Evolutionary conservation across 2,888 invertebrate genomes (phyloP).

Genomic region (Pteria penguin): DNA sequence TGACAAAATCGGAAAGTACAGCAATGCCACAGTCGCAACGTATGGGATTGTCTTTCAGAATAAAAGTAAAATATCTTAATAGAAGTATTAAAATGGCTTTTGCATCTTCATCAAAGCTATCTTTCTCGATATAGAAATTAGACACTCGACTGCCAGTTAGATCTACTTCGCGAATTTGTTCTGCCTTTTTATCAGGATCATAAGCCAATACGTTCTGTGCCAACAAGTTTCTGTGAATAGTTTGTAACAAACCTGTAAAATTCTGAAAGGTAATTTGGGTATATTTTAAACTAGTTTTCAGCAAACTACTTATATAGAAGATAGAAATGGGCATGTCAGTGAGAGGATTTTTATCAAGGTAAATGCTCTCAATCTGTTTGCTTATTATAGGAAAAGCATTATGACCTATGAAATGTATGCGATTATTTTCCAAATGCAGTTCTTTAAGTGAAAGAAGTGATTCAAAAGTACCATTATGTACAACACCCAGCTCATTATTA

Average conservation of each 20-base stretch:
- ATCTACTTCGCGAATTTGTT: neutral
- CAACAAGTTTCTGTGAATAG: neutral
- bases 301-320: neutral
- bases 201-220: neutral
- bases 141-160: neutral
- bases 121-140: neutral
- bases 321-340: neutral
- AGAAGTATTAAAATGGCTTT: constrained; percentile 23
- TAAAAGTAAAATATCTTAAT: constrained; percentile 47
- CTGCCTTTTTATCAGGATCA: neutral
- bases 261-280: neutral
- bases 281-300: neutral
- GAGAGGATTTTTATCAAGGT: neutral
- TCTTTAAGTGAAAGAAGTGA: neutral
- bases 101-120: neutral
- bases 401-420: neutral
- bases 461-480: neutral
- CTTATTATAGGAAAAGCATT: neutral
- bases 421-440: neutral
- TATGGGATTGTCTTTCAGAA: constrained; percentile 41
- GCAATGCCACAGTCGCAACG: constrained; percentile 47
- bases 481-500: neutral
- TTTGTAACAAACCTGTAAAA: neutral
- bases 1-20: constrained; percentile 35
- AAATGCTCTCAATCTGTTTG: neutral